Evolutionary conservation across 2,888 invertebrate genomes (phyloP).

Genomic region (Bursaphelenchus okinawaensis): DNA sequence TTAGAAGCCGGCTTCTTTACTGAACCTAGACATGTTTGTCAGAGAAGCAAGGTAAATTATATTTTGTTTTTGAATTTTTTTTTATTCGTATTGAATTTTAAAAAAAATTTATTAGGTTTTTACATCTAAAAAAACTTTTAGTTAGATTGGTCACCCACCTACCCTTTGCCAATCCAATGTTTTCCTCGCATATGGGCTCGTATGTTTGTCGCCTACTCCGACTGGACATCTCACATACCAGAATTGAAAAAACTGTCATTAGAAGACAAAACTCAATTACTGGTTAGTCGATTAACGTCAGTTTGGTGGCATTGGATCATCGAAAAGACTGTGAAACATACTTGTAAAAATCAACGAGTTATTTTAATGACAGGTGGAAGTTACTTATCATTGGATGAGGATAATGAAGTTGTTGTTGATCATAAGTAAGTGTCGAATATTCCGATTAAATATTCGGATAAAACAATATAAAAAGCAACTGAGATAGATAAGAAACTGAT

Average conservation of each 20-base stretch:
- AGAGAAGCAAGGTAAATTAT: slow-evolving; percentile 1
- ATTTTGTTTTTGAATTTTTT: too few relatives aligned
- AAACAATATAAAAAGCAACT: too few relatives aligned
- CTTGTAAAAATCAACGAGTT: not conserved
- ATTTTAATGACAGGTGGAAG: slow-evolving; percentile 8
- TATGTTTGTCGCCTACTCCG: slow-evolving; percentile 9
- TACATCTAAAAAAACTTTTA: not conserved
- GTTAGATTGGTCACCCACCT: slow-evolving; percentile 2
- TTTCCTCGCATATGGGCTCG: slow-evolving; percentile 9
- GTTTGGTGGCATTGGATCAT: slow-evolving; percentile 7
- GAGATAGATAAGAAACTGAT: too few relatives aligned
- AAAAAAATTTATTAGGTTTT: not conserved
- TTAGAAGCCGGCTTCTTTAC: slow-evolving; percentile 2
- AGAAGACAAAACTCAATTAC: slow-evolving; percentile 6
- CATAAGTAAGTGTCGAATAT: not conserved
- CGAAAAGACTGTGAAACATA: not conserved
- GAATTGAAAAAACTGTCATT: not conserved
- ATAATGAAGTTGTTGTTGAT: not conserved
- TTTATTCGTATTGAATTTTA: too few relatives aligned
- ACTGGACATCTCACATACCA: slow-evolving; percentile 13
- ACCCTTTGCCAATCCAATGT: not conserved
- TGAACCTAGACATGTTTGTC: slow-evolving; percentile 1
- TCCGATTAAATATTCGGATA: too few relatives aligned
- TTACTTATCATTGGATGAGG: slow-evolving; percentile 7
- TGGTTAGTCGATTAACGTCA: slow-evolving; percentile 3